Evolutionary conservation across 2,888 invertebrate species (phyloP).

Genomic region (Ditylenchus weischeri): DNA sequence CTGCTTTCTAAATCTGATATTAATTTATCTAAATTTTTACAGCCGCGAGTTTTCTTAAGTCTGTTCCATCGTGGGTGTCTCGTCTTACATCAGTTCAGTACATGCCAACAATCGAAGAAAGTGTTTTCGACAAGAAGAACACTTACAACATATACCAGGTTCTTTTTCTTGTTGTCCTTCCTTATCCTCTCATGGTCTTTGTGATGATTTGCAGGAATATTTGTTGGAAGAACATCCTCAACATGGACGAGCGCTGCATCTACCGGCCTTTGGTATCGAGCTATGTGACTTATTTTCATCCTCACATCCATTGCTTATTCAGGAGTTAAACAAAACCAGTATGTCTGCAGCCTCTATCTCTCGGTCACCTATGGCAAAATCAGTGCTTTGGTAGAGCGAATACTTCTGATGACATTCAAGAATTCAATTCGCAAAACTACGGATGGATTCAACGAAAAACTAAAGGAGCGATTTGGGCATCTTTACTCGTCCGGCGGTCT

Average conservation of each 20-base stretch:
- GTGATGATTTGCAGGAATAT: too few species aligned
- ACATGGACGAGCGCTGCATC: slow-evolving; percentile 32
- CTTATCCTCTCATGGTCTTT: too few species aligned
- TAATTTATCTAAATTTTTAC: slow-evolving; percentile 18
- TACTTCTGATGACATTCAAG: slow-evolving; percentile 52
- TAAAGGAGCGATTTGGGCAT: slow-evolving; percentile 45
- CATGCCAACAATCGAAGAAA: slow-evolving; percentile 89
- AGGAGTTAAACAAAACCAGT: slow-evolving; percentile 9
- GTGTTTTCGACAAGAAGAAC: slow-evolving; percentile 80
- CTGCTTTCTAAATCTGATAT: not conserved
- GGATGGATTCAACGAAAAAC: slow-evolving; percentile 50
- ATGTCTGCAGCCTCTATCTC: slow-evolving; percentile 6
- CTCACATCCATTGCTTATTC: not conserved
- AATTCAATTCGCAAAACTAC: slow-evolving; percentile 49
- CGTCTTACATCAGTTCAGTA: slow-evolving; percentile 57
- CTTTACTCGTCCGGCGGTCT: too few species aligned
- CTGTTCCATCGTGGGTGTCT: slow-evolving; percentile 55
- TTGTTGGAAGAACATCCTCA: slow-evolving; percentile 34
- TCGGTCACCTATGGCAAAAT: slow-evolving; percentile 48
- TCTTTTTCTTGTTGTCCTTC: slow-evolving; percentile 64
- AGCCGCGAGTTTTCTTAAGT: slow-evolving; percentile 55
- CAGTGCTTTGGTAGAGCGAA: slow-evolving; percentile 48
- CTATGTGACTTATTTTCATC: not conserved
- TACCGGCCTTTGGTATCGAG: slow-evolving; percentile 28
- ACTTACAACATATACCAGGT: slow-evolving; percentile 85